Conservation (phyloP, 1,140 invertebrate genomes). For the Odontomachus brunneus region DNA sequence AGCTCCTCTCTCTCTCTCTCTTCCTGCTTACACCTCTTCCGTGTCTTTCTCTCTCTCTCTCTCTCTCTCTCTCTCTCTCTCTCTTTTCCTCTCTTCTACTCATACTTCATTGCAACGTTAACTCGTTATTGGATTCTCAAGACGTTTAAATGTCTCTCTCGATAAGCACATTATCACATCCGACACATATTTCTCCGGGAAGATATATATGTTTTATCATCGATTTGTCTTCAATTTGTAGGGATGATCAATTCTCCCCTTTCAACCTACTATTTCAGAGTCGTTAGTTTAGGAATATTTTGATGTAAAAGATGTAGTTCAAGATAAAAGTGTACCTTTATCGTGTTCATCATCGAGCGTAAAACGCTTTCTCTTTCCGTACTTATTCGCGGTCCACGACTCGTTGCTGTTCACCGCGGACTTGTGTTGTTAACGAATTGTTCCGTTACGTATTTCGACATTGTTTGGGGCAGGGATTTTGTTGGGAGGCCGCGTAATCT, state of each 20-base stretch:
- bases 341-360: neutral
- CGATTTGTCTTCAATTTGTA: neutral
- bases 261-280: neutral
- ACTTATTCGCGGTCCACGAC: neutral
- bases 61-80: too few species aligned
- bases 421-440: constrained; percentile 9
- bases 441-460: neutral
- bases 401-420: neutral
- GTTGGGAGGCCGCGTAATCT: neutral
- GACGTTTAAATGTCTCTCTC: constrained; percentile 4
- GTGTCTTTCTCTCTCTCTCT: too few species aligned
- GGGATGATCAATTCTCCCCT: neutral
- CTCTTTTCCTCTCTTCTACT: neutral
- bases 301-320: neutral
- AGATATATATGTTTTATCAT: neutral
- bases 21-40: neutral
- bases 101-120: constrained; percentile 5
- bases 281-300: neutral
- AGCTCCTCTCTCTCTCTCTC: constrained; percentile 22
- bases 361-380: neutral
- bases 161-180: neutral
- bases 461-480: constrained; percentile 32
- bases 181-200: neutral
- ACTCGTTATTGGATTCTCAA: constrained; percentile 29
- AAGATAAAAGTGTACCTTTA: neutral